Evolutionary conservation across 2,113 vertebrate species (phyloP).

Genomic region (Mus spicilegus): DNA sequence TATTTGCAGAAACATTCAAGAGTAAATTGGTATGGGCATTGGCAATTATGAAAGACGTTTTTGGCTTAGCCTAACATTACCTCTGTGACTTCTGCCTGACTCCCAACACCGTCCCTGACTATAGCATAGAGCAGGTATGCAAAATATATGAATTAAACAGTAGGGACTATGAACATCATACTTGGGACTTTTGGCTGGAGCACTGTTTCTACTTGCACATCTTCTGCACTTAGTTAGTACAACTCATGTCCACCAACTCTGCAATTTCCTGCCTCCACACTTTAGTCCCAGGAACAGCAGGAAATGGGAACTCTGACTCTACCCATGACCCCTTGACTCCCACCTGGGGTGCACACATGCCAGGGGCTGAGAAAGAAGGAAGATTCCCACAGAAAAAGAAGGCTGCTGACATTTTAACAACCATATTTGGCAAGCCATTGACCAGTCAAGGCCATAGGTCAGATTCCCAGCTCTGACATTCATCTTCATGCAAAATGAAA

Average conservation of each 20-base stretch:
- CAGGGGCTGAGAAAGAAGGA: conserved; percentile 54
- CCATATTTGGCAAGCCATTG: conserved; percentile 33
- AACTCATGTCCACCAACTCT: not conserved
- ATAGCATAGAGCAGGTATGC: not conserved
- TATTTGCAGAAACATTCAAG: not conserved
- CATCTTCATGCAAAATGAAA: conserved; percentile 31
- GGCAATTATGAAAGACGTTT: not conserved
- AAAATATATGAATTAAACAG: fast-evolving
- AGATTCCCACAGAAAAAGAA: conserved; percentile 56
- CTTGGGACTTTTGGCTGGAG: not conserved
- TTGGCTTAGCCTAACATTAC: not conserved
- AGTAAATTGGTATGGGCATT: not conserved
- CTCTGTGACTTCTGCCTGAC: not conserved
- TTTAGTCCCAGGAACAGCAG: not conserved
- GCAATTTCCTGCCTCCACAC: not conserved
- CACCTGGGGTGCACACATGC: conserved; percentile 63
- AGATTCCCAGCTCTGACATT: conserved; percentile 64
- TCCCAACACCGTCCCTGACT: not conserved
- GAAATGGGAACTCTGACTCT: not conserved
- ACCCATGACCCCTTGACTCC: conserved; percentile 60
- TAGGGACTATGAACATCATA: fast-evolving
- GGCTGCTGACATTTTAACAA: conserved; percentile 70
- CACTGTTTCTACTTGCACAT: fast-evolving
- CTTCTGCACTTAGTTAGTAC: not conserved
- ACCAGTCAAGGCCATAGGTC: conserved; percentile 69